Evolutionary conservation across 2,797 vertebrate genomes (phyloP).

Genomic region (Oophaga sylvatica): DNA sequence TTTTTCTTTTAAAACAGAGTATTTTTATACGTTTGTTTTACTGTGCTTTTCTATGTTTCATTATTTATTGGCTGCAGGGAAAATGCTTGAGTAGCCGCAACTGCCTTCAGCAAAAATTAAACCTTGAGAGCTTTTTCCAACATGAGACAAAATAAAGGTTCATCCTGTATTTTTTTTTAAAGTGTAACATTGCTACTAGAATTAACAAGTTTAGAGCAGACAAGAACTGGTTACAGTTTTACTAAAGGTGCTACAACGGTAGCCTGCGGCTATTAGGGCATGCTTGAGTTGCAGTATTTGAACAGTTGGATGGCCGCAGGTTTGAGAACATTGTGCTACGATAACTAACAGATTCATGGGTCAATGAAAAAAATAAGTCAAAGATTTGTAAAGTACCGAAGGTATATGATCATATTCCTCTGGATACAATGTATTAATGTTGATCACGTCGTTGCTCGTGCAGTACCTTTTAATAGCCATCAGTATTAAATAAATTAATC

Average conservation of each 20-base stretch:
- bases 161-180: neutral
- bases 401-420: neutral
- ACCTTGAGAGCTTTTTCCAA: neutral
- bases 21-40: no score
- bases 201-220: neutral
- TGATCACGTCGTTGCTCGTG: neutral
- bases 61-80: neutral
- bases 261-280: neutral
- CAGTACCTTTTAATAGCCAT: neutral
- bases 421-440: neutral
- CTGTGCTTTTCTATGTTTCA: neutral
- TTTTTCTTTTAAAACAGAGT: no score
- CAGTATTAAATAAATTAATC: conserved; percentile 1
- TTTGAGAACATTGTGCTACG: neutral
- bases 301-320: neutral
- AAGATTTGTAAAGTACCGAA: neutral
- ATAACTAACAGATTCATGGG: neutral
- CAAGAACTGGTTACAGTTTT: neutral
- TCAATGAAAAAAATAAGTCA: neutral
- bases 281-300: neutral
- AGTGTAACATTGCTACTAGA: neutral
- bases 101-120: neutral
- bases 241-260: neutral
- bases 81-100: neutral
- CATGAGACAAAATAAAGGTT: neutral